Base-by-base conservation (phyloP, 2,888 invertebrate genomes). In the Agrenia bidenticulata region DNA sequence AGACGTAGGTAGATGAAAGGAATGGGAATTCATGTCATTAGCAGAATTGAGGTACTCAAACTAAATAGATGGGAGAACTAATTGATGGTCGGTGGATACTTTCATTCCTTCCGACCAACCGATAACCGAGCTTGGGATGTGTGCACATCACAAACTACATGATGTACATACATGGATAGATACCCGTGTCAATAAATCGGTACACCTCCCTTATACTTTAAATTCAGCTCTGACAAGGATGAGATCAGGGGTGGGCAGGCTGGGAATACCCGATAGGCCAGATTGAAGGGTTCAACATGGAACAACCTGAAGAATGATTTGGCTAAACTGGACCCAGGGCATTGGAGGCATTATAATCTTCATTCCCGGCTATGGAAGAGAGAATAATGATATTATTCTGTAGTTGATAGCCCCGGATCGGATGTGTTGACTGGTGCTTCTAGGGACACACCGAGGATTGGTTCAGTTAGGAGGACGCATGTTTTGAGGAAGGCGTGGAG, bases 401-500 rank as follows among this genome's bases (percentile, higher is more conserved):
- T 32, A 32, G 5, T 32, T 32, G 32, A 32, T 32, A 32, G 45
- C 15, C 45, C 2, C 4, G 45, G 15, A 11, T 39, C 9, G 15
- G 45, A 45, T 45, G 45, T 19, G 45, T 45, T 45, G 32, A 32
- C 32, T 32, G 32, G 32, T 32, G 32, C 5, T 21, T 24, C 7
- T 15, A 51, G 24, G 13, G 23, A 13, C 51, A 51, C 24, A 51
- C 15, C 61, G 60, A 67, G 69, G 69, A 66, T 67, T 67, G 67
- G 72, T 64, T 63, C 64, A 65, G 63, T 55, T 64, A 67, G 63
- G 61, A 73, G 73, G 71, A 75, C 75, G 75, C 75, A 75, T 75
- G 73, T 73, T 73, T 75, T 70, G 69, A 64, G 67, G 73, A 73
- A 75, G 75, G 75, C 75, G 75, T 75, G 75, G 75, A 73, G 70